These are phyloP conservation scores for Aleiodes leptofemur DNA, from an alignment of 2,888 invertebrate genomes.

Conservation along the genomic window DNA sequence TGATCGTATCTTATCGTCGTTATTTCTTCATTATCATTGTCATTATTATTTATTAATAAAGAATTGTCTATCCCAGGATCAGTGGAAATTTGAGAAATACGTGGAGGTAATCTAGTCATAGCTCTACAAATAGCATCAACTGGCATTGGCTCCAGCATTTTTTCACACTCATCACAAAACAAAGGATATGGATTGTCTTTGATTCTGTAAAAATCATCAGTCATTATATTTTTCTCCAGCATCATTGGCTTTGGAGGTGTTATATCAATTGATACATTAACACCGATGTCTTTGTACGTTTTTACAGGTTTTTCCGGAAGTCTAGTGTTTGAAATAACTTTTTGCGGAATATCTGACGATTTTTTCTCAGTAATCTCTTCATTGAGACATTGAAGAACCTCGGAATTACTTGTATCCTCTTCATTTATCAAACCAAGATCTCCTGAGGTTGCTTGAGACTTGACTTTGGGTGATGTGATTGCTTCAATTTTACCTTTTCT, in stretches of 20 bases:
- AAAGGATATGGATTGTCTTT: slow-evolving; percentile 60
- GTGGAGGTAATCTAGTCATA: slow-evolving; percentile 59
- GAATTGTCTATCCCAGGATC: neutral
- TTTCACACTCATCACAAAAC: slow-evolving; percentile 63
- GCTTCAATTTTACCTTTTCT: slow-evolving; percentile 11
- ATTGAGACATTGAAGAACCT: neutral
- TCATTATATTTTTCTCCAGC: slow-evolving; percentile 47
- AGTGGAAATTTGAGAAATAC: neutral
- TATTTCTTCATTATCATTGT: neutral
- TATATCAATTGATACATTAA: slow-evolving; percentile 40
- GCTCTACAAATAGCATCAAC: slow-evolving; percentile 62
- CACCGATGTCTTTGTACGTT: slow-evolving; percentile 40
- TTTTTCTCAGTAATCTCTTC: neutral
- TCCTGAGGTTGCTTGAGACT: neutral
- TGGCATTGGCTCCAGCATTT: slow-evolving; percentile 52
- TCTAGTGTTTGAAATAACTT: neutral
- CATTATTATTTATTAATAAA: neutral
- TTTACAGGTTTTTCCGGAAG: neutral
- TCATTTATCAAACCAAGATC: neutral
- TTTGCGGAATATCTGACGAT: neutral
- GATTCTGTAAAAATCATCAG: slow-evolving; percentile 58
- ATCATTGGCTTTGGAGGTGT: neutral
- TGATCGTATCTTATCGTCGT: neutral
- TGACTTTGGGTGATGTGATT: neutral
- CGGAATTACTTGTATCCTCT: neutral